Evolutionary conservation across 2,888 invertebrate genomes (phyloP), one percentile per base, ranked within the genome.

Genomic region (Ashinkailepas kermadecensis): DNA sequence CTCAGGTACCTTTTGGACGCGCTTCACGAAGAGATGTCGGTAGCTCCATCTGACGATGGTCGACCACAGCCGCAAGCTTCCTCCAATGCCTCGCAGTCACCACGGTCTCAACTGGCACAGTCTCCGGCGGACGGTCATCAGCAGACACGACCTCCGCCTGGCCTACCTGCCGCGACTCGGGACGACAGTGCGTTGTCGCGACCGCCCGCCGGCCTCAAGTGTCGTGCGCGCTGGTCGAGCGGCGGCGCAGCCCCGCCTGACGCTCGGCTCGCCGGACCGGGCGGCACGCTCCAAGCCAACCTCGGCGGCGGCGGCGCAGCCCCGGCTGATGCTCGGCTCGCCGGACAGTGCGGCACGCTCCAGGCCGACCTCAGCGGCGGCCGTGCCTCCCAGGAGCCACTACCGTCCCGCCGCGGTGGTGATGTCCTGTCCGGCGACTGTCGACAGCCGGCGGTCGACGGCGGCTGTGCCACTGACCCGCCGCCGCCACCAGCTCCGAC

Each of bases 401-500:
- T 1, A 39, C 8, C 39, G 15, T 10, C 6, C 39, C 12, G 12
- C 13, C 23, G n/a, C 25, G 12, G 70, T 70, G 3, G 23, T 8
- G 70, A 25, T 11, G 25, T 39, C 8, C 12, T 25, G 12, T 15
- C 11, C 13, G 23, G 10, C 25, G 70, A 25, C 13, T 7, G 10
- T 39, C 39, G 65, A 65, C n/a, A 21, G 11, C 23, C 23, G 25
- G 1, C 10, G 70, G 74, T 83, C 56, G 81, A 80, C 25, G 83
- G 83, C 15, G 81, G 86, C 80, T 54, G 4, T 39, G 39, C 39
- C 39, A 39, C 39, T 39, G 39, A 39, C 39, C 39, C 39, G 39
- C 2, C 39, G 39, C 2, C 4, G 39, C 39, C 39, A 39, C 39
- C 39, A 39, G 39, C 39, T 1, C 39, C 39, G 39, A 89, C 90